A percentile compares a stretch with the other conserved stretches of the same genome.
phyloP scores from a whole-genome alignment of 2,888 invertebrate species.

The Phyllotreta striolata region DNA sequence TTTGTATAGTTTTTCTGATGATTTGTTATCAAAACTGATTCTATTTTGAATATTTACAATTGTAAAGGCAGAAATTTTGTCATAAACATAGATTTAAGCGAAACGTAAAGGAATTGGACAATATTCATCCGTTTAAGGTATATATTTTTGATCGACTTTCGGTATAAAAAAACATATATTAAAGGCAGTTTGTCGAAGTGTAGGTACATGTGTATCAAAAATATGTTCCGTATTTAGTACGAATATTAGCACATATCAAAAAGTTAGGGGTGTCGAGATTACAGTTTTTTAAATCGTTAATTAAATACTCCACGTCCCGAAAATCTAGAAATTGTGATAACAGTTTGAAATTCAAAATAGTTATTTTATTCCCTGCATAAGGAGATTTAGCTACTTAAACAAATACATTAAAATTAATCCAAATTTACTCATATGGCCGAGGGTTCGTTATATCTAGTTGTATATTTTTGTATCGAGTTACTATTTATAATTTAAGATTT shows the following conservation, averaged over 20 bases:
- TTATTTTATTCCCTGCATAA: no score
- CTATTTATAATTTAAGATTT: slow-evolving; percentile 30
- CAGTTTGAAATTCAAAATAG: no score
- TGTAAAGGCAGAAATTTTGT: slow-evolving; percentile 11
- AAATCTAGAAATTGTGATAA: no score
- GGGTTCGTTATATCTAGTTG: slow-evolving; percentile 31
- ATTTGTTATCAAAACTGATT: background rate
- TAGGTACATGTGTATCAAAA: slow-evolving; percentile 31
- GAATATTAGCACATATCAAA: slow-evolving; percentile 28
- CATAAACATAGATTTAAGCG: slow-evolving; percentile 9
- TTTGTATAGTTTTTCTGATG: background rate
- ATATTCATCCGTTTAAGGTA: slow-evolving; percentile 23
- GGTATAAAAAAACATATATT: slow-evolving; percentile 9
- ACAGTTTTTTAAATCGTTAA: background rate
- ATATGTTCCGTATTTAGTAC: slow-evolving; percentile 23
- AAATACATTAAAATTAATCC: slow-evolving; percentile 12
- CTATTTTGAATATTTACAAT: slow-evolving; percentile 1
- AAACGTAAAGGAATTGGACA: slow-evolving; percentile 26
- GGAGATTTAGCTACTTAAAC: no score
- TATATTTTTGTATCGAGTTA: slow-evolving; percentile 37
- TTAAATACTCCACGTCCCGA: slow-evolving; percentile 2
- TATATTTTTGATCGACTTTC: slow-evolving; percentile 31
- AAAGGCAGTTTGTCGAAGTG: slow-evolving; percentile 27
- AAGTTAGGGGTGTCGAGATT: slow-evolving; percentile 1
- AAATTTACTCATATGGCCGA: slow-evolving; percentile 11